phyloP scores from a whole-genome alignment of 2,113 vertebrate species.

The Quiscalus mexicanus region DNA sequence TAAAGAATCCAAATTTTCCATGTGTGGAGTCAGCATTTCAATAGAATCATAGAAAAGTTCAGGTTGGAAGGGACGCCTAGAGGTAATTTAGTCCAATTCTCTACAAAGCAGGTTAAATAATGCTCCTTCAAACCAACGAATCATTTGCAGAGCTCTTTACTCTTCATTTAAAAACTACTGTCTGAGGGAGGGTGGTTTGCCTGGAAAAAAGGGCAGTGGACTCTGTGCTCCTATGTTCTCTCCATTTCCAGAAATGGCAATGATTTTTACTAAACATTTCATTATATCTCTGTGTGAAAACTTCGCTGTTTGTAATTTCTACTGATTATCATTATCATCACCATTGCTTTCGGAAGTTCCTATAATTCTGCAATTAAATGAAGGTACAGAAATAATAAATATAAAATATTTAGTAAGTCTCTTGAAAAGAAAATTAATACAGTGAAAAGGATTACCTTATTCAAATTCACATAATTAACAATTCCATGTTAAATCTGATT shows the following conservation, averaged over 20 bases:
- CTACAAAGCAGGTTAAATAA: neutral
- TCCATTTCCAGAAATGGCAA: neutral
- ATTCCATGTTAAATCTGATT: neutral
- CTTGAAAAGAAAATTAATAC: neutral
- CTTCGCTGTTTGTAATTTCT: neutral
- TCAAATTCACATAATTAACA: constrained; percentile 14
- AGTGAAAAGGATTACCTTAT: neutral
- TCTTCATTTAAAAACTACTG: neutral
- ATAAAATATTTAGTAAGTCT: constrained; percentile 9
- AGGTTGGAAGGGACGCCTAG: neutral
- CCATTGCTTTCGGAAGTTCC: neutral
- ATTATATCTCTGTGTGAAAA: neutral
- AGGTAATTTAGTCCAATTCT: neutral
- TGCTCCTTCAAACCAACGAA: neutral
- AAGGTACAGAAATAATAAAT: constrained; percentile 13
- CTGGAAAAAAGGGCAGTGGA: neutral
- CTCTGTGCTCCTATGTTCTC: neutral
- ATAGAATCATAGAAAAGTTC: neutral
- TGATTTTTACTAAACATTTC: neutral
- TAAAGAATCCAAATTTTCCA: neutral
- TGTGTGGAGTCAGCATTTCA: neutral
- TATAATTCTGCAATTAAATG: neutral
- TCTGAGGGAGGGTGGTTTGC: neutral
- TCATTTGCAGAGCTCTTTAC: neutral
- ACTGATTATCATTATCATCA: neutral